A percentile compares a stretch with the other conserved stretches of the same genome.
Conservation (phyloP, 2,113 vertebrate species). For the Chloropsis cyanopogon region DNA sequence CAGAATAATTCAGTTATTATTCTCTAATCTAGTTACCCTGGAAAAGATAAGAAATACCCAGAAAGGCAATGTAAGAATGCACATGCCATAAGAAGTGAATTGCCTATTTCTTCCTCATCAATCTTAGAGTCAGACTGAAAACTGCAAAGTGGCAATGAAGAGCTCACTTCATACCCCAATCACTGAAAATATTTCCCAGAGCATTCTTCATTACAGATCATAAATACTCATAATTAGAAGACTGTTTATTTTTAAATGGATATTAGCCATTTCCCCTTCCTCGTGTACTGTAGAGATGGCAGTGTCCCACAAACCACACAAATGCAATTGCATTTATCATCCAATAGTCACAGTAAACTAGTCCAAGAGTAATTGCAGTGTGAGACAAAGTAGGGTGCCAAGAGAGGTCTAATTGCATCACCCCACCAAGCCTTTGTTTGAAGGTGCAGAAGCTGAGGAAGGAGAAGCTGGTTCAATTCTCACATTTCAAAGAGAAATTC, state of each 20-base stretch:
- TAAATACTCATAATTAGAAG: neutral
- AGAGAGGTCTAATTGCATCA: neutral
- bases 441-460: neutral
- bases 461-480: neutral
- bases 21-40: neutral
- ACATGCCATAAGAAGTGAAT: neutral
- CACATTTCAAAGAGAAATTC: neutral
- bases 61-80: neutral
- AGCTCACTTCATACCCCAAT: neutral
- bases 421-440: neutral
- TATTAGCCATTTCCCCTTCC: slow-evolving; percentile 14
- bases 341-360: neutral
- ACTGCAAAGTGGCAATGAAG: neutral
- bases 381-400: neutral
- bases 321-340: slow-evolving; percentile 1
- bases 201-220: neutral
- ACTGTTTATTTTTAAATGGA: neutral
- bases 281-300: neutral
- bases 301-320: neutral
- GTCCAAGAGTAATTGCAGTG: neutral
- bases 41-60: neutral
- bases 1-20: neutral
- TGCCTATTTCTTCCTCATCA: neutral
- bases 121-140: neutral
- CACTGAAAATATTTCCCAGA: neutral